Conservation (phyloP, 1,140 invertebrate genomes). For the Panagrolaimus sp. region DNA sequence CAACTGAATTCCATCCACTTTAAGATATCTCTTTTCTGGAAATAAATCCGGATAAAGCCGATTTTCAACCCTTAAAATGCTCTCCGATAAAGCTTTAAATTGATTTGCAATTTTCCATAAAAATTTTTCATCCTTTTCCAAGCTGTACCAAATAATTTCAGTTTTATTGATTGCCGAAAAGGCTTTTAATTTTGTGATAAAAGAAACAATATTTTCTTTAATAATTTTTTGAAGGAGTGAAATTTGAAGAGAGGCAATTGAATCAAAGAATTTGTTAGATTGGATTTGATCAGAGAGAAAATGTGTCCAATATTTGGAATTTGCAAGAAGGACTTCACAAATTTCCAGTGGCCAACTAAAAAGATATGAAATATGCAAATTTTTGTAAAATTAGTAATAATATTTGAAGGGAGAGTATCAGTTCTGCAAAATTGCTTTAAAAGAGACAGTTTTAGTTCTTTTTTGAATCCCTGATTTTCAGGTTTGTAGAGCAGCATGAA, state of each 20-base stretch:
- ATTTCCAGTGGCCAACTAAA: constrained; percentile 26
- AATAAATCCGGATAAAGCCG: constrained; percentile 3
- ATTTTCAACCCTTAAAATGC: neutral
- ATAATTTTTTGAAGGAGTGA: constrained; percentile 27
- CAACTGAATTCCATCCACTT: neutral
- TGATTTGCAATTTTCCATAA: no score
- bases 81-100: no score
- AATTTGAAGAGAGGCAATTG: constrained; percentile 34
- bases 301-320: constrained; percentile 36
- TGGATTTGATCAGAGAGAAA: constrained; percentile 27
- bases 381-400: no score
- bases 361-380: neutral
- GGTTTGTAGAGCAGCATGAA: no score
- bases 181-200: constrained; percentile 18
- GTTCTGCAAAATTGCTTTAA: no score
- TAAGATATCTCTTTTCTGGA: constrained; percentile 4
- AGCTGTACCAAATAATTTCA: no score
- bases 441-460: no score
- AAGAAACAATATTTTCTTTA: constrained; percentile 31
- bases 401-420: no score
- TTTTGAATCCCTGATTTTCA: no score
- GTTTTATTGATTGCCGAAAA: no score
- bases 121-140: no score
- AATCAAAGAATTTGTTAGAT: constrained; percentile 31
- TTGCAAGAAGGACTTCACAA: constrained; percentile 33